phyloP scores from a whole-genome alignment of 2,888 invertebrate genomes.

The Koerneria pararmatus region DNA sequence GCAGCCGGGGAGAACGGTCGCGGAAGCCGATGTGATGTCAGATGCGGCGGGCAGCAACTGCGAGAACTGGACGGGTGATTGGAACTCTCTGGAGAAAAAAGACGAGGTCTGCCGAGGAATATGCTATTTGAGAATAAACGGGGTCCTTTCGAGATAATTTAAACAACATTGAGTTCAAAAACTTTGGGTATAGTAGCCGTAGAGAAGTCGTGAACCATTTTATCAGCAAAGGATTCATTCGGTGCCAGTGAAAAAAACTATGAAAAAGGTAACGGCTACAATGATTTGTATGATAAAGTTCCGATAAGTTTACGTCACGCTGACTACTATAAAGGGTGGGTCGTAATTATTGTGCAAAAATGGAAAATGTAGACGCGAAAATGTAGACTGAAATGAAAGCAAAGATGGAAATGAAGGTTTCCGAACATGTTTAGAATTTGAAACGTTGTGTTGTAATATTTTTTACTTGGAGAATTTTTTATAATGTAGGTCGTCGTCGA shows the following conservation, averaged over 20 bases:
- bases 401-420: neutral
- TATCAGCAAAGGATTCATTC: no score
- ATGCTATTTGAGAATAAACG: no score
- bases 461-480: neutral
- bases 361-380: neutral
- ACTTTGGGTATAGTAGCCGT: no score
- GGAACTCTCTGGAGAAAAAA: slow-evolving; percentile 10
- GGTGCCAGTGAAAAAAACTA: no score
- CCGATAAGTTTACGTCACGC: no score
- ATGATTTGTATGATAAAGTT: no score
- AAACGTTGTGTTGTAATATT: neutral
- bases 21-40: slow-evolving; percentile 10
- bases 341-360: neutral
- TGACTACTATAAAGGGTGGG: no score
- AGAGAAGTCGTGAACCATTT: no score
- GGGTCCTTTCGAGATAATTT: no score
- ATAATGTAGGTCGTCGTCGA: slow-evolving; percentile 39
- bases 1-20: neutral
- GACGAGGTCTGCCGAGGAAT: neutral
- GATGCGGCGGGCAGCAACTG: slow-evolving; percentile 22
- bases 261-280: no score
- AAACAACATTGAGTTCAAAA: no score
- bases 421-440: neutral
- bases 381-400: neutral
- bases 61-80: slow-evolving; percentile 20